Evolutionary conservation across 30 jellyfish, hydroid and myxozoan genomes (phyloP).

Genomic region (Aurelia coerulea): DNA sequence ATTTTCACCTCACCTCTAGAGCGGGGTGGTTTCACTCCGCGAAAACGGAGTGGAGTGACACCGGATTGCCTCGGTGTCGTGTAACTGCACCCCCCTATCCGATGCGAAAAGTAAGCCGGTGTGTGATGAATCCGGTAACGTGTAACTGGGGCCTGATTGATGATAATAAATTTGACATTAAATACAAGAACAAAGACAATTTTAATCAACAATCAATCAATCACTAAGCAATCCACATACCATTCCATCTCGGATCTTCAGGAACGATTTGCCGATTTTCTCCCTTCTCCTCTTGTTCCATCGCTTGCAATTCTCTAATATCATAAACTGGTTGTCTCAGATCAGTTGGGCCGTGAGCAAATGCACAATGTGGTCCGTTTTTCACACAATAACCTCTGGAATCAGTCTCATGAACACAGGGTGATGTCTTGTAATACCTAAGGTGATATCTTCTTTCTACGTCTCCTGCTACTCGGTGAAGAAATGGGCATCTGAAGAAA

Average conservation of each 20-base stretch:
- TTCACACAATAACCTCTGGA: slow-evolving; percentile 89
- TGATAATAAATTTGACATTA: too few relatives aligned
- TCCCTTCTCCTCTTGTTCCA: slow-evolving; percentile 97
- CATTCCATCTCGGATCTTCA: slow-evolving; percentile 99
- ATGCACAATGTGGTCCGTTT: slow-evolving; percentile 99
- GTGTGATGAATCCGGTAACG: too few relatives aligned
- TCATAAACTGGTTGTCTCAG: slow-evolving; percentile 97
- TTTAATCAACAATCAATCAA: neutral
- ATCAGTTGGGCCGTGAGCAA: slow-evolving; percentile 98
- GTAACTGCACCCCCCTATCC: too few relatives aligned
- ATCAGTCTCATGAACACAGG: slow-evolving; percentile 98
- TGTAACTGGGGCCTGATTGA: too few relatives aligned
- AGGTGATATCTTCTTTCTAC: slow-evolving; percentile 95
- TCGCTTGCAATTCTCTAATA: slow-evolving; percentile 87
- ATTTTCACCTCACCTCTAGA: too few relatives aligned
- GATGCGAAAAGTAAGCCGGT: too few relatives aligned
- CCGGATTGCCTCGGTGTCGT: too few relatives aligned
- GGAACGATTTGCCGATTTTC: slow-evolving; percentile 94
- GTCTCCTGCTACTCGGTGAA: slow-evolving; percentile 99
- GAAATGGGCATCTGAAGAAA: slow-evolving; percentile 85
- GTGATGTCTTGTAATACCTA: slow-evolving; percentile 95
- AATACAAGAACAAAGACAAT: too few relatives aligned
- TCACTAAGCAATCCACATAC: slow-evolving; percentile 45
- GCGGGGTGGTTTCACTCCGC: too few relatives aligned
- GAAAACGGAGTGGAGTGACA: too few relatives aligned